Conservation (phyloP, 1,140 invertebrate genomes). For the Drosophila virilis region DNA sequence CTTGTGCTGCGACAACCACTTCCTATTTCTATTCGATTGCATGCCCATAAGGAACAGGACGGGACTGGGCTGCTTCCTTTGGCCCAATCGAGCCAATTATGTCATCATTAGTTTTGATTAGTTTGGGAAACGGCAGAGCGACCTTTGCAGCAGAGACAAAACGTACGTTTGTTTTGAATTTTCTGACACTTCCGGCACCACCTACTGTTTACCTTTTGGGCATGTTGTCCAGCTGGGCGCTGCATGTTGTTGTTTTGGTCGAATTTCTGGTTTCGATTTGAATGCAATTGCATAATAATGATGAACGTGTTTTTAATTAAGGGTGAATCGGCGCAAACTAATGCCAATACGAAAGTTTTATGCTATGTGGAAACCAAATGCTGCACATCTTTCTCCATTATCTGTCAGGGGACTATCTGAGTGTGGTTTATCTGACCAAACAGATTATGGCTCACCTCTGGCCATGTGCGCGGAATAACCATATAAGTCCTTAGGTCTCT, state of each 20-base stretch:
- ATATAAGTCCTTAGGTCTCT: slow-evolving; percentile 1
- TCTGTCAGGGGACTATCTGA: slow-evolving; percentile 4
- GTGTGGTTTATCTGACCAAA: slow-evolving; percentile 59
- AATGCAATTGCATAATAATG: slow-evolving; percentile 72
- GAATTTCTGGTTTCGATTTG: slow-evolving; percentile 49
- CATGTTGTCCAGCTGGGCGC: slow-evolving; percentile 56
- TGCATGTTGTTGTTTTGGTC: slow-evolving; percentile 56
- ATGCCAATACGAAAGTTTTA: too few species aligned
- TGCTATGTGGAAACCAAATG: too few species aligned
- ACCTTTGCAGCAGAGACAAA: slow-evolving; percentile 5
- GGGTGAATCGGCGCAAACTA: slow-evolving; percentile 12
- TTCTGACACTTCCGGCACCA: slow-evolving; percentile 73
- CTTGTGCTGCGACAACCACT: slow-evolving; percentile 52
- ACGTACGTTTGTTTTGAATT: slow-evolving; percentile 34
- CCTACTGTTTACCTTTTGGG: slow-evolving; percentile 65
- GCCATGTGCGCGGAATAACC: slow-evolving; percentile 57
- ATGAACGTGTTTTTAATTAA: slow-evolving; percentile 66
- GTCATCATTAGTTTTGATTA: slow-evolving; percentile 81
- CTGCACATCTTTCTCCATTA: neutral
- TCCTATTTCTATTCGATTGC: slow-evolving; percentile 52
- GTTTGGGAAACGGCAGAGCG: slow-evolving; percentile 25
- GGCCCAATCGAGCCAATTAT: slow-evolving; percentile 71
- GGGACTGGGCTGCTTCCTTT: slow-evolving; percentile 31
- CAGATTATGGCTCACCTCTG: slow-evolving; percentile 54
- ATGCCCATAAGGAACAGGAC: slow-evolving; percentile 17